Conservation (phyloP, 2,797 vertebrate genomes). For the Hapalemur alaotrensis region DNA sequence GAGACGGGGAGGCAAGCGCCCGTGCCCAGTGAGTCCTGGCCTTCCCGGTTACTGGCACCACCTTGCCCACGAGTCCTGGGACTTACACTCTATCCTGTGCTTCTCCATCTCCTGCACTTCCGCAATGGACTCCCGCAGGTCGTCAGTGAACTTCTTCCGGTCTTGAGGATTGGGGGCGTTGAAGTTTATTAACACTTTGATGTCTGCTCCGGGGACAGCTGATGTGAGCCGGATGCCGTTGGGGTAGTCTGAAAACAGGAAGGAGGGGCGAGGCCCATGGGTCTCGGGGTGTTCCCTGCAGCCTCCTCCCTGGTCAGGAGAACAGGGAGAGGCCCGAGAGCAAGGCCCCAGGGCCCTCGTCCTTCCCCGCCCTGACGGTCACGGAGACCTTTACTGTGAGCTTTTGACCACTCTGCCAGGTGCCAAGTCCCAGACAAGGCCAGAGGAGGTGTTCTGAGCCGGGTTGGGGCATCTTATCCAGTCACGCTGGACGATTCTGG, state of each 20-base stretch:
- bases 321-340: neutral
- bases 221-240: slow-evolving; percentile 97
- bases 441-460: neutral
- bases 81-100: slow-evolving; percentile 97
- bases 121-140: slow-evolving; percentile 95
- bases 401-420: neutral
- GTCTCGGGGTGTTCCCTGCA: neutral
- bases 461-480: neutral
- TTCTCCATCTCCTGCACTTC: slow-evolving; percentile 99
- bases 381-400: neutral
- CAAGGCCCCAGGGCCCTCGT: neutral
- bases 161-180: slow-evolving; percentile 98
- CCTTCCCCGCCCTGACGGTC: neutral
- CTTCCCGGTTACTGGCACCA: neutral
- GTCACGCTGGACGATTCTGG: neutral
- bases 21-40: neutral
- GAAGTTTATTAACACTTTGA: slow-evolving; percentile 97
- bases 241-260: slow-evolving; percentile 91
- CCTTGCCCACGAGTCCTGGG: neutral
- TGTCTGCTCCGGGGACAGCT: slow-evolving; percentile 94
- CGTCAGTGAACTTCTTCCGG: slow-evolving; percentile 97
- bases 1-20: neutral
- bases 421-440: neutral
- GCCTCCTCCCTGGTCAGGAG: neutral
- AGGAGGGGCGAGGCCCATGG: neutral